These are phyloP conservation scores for Oscheius sp. DNA, from an alignment of 2,888 invertebrate genomes.

Conservation along the genomic window DNA sequence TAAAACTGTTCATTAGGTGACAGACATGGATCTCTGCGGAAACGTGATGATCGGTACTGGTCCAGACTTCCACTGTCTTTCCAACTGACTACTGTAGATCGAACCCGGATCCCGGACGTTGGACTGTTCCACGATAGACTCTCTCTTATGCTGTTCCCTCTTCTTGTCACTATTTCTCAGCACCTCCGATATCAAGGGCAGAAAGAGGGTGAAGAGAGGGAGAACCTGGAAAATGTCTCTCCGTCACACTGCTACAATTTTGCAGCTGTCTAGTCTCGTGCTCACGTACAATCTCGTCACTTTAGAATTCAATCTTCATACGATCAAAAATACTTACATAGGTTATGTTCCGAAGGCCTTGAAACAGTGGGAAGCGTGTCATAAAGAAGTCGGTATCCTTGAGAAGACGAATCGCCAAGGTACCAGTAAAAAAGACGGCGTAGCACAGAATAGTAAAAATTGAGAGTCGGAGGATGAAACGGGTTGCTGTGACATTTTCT, in stretches of 20 bases:
- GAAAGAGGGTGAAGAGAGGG: conserved; percentile 18
- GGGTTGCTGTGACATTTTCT: conserved; percentile 28
- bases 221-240: conserved; percentile 20
- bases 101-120: conserved; percentile 6
- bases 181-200: conserved; percentile 23
- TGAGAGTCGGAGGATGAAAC: conserved; percentile 22
- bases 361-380: conserved; percentile 25
- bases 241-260: background rate
- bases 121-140: conserved; percentile 3
- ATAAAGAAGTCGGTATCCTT: conserved; percentile 13
- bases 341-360: conserved; percentile 23
- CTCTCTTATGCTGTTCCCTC: conserved; percentile 14
- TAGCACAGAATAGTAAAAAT: conserved; percentile 26
- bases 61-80: conserved; percentile 23
- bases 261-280: background rate
- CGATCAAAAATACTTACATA: conserved; percentile 14
- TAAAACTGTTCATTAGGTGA: background rate
- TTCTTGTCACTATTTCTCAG: conserved; percentile 13
- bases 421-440: background rate
- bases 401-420: conserved; percentile 10
- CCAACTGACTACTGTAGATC: conserved; percentile 22
- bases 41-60: conserved; percentile 9
- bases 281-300: background rate
- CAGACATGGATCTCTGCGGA: conserved; percentile 16
- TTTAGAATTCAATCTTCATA: background rate